Percentiles rank a stretch among this genome's conserved stretches.
Conservation (phyloP, 2,797 vertebrate genomes). For the Ceryle rudis region DNA sequence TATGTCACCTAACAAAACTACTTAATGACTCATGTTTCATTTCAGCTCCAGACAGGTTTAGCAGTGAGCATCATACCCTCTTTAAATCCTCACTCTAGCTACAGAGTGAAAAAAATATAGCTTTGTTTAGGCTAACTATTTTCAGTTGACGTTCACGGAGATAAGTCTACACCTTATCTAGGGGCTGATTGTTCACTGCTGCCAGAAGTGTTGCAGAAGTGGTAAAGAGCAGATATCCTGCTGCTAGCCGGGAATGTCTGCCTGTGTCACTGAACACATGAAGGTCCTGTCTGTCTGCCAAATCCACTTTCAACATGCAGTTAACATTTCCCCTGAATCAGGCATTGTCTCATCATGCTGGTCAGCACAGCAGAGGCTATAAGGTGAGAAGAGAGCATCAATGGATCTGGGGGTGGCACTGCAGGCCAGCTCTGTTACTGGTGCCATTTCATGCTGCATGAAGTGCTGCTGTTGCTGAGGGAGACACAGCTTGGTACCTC, state of each 20-base stretch:
- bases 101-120: not conserved
- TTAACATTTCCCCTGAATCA: not conserved
- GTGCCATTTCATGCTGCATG: not conserved
- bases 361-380: not conserved
- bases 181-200: not conserved
- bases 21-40: constrained; percentile 50
- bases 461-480: not conserved
- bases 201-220: not conserved
- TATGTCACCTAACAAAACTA: constrained; percentile 41
- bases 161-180: not conserved
- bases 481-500: not conserved
- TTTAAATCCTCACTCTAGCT: not conserved
- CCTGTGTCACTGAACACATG: not conserved
- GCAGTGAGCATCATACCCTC: not conserved
- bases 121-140: not conserved
- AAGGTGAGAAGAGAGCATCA: not conserved
- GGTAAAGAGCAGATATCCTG: not conserved
- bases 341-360: not conserved
- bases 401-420: not conserved
- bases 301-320: not conserved
- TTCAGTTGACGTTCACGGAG: fast-evolving
- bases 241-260: not conserved
- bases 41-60: constrained; percentile 21
- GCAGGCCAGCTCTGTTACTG: not conserved
- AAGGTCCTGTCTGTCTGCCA: not conserved